Base-by-base conservation (phyloP, 2,113 vertebrate genomes). In the Cathartes aura region DNA sequence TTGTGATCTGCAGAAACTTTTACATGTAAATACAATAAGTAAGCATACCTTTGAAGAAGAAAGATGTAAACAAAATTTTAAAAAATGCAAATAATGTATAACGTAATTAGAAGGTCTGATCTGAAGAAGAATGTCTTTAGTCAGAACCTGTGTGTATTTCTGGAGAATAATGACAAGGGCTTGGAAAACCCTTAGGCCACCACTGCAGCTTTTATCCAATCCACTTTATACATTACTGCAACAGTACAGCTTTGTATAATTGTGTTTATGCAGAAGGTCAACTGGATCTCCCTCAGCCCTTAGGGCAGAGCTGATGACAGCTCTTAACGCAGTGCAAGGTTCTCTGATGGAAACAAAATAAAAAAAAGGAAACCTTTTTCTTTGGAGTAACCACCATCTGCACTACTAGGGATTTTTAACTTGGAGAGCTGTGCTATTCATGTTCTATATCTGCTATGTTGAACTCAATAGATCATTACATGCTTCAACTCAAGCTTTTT, bases 61-160 rank as follows among this genome's bases (percentile, higher is more conserved):
- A 72, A n/a, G 26, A 75, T 0, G 2, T 42, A 50, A 60, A 56
- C 0, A 4, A 72, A 45, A 21, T 16, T 42, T 7, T 0, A 0
- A 17, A 79, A 34, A 30, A 18, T 9, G 8, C 9, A 47, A n/a
- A 78, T 81, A 74, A n/a, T 2, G 1, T 50, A 34, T 11, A 40
- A 34, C 13, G 6, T 10, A 42, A 8, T 70, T 48, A 55, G 19
- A 80, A 80, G 15, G 11, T 24, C 27, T 73, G 53, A 76, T 27
- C 21, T 36, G n/a, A 82, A 71, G 43, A 64, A 79, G 43, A 79
- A 38, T 24, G 6, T 19, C 11, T 40, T 74, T 27, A 71, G 56
- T 30, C 45, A 78, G 56, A 71, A 34, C 6, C 27, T 45, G 14
- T 12, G 5, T 2, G 3, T 42, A 40, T 66, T 90, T 95, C 19